Conservation (phyloP, 2,888 invertebrate genomes). For the Danaus chrysippus region DNA sequence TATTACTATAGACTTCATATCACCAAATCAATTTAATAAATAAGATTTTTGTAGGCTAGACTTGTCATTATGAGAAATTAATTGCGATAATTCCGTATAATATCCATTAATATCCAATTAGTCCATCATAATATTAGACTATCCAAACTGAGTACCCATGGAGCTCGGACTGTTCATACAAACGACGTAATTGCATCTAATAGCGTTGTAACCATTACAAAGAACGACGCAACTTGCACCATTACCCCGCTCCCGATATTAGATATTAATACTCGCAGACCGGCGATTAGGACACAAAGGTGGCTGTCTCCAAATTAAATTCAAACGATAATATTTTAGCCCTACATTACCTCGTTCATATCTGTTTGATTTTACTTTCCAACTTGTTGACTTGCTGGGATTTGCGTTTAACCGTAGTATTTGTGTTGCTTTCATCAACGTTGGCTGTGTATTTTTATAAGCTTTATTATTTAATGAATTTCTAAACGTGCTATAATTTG, state of each 20-base stretch:
- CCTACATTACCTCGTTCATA: not conserved
- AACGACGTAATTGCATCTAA: conserved; percentile 8
- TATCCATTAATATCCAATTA: not conserved
- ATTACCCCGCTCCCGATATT: conserved; percentile 3
- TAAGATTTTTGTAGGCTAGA: no score
- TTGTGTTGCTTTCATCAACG: no score
- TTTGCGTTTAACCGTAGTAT: no score
- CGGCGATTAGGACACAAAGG: conserved; percentile 6
- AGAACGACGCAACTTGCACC: conserved; percentile 8
- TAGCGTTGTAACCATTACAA: conserved; percentile 5
- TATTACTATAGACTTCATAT: no score
- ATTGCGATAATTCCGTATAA: not conserved
- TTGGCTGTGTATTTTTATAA: no score
- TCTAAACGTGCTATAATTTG: no score
- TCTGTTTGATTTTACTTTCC: no score
- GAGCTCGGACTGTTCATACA: conserved; percentile 4
- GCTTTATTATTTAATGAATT: no score
- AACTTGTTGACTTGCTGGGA: no score
- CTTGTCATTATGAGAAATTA: no score
- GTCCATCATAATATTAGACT: conserved; percentile 3
- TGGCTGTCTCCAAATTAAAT: conserved; percentile 3
- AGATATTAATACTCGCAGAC: conserved; percentile 8
- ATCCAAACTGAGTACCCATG: conserved; percentile 3
- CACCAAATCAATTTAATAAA: no score
- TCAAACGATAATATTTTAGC: not conserved